Evolutionary conservation across 1,140 invertebrate species (phyloP).

Genomic region (Gonioctena quinquepunctata): DNA sequence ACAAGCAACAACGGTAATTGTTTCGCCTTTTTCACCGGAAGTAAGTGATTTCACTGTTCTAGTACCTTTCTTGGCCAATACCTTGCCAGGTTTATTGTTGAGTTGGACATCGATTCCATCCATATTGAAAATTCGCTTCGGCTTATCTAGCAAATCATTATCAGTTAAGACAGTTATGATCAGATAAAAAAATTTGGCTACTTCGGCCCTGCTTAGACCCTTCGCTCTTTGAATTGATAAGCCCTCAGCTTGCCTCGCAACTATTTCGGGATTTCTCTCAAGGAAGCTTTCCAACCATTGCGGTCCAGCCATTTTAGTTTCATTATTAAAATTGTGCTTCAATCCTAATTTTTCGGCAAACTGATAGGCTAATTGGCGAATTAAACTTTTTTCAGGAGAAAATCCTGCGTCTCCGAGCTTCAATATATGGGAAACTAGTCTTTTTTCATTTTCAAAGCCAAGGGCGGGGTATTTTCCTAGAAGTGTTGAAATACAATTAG

Average conservation of each 20-base stretch:
- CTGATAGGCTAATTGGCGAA: constrained; percentile 44
- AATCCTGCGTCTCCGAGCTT: constrained; percentile 35
- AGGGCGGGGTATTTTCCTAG: constrained; percentile 40
- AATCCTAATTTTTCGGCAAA: constrained; percentile 36
- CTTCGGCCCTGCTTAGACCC: constrained; percentile 43
- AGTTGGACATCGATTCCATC: constrained; percentile 55
- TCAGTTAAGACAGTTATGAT: not conserved
- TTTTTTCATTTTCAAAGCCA: constrained; percentile 41
- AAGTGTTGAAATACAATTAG: constrained; percentile 3
- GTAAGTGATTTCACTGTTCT: constrained; percentile 39
- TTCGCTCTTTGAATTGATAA: constrained; percentile 48
- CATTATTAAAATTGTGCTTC: constrained; percentile 37
- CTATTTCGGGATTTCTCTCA: constrained; percentile 48
- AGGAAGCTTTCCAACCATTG: constrained; percentile 46
- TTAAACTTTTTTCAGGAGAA: constrained; percentile 29
- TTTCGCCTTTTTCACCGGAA: constrained; percentile 40
- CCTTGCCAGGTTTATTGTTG: constrained; percentile 47
- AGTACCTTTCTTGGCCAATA: constrained; percentile 51
- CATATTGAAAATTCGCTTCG: not conserved
- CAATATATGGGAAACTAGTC: constrained; percentile 43
- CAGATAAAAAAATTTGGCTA: not conserved
- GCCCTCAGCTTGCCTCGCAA: constrained; percentile 51
- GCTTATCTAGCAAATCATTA: not conserved
- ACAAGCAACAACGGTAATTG: constrained; percentile 31
- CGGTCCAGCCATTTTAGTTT: constrained; percentile 36